Conservation (phyloP, 2,888 invertebrate species). For the Peribatodes rhomboidaria region DNA sequence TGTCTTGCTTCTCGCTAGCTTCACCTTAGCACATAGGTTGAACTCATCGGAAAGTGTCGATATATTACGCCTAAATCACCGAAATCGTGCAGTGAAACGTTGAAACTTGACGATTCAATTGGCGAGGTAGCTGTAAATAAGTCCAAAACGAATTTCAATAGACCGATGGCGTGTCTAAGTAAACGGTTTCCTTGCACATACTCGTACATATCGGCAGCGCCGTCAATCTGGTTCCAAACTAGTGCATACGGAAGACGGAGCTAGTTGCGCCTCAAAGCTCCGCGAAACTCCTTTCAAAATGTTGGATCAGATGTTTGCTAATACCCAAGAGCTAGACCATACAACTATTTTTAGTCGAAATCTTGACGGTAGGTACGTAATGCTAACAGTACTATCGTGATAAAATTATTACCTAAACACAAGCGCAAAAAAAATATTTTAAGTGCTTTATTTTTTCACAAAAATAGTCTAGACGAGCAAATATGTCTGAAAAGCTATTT, state of each 20-base stretch:
- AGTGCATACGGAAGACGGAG: slow-evolving; percentile 37
- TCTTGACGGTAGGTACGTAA: slow-evolving; percentile 84
- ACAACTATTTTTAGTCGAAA: slow-evolving; percentile 89
- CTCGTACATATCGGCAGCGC: slow-evolving; percentile 66
- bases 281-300: slow-evolving; percentile 16
- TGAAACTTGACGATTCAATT: slow-evolving; percentile 63
- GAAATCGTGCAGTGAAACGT: slow-evolving; percentile 33
- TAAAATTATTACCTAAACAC: not conserved
- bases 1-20: too few relatives aligned
- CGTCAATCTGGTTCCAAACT: slow-evolving; percentile 64
- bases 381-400: not conserved
- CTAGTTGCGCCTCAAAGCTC: slow-evolving; percentile 34
- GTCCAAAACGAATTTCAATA: slow-evolving; percentile 60
- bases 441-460: not conserved
- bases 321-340: slow-evolving; percentile 82
- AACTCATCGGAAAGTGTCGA: too few relatives aligned
- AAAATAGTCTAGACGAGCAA: not conserved
- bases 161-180: slow-evolving; percentile 72
- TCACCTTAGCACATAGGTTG: too few relatives aligned
- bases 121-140: slow-evolving; percentile 57
- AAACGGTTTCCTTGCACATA: slow-evolving; percentile 70
- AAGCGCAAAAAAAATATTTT: not conserved
- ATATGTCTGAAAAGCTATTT: slow-evolving; percentile 1
- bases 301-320: slow-evolving; percentile 62
- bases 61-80: not conserved